Conservation (phyloP, 2,888 invertebrate genomes). For the Ophion ventricosus region DNA sequence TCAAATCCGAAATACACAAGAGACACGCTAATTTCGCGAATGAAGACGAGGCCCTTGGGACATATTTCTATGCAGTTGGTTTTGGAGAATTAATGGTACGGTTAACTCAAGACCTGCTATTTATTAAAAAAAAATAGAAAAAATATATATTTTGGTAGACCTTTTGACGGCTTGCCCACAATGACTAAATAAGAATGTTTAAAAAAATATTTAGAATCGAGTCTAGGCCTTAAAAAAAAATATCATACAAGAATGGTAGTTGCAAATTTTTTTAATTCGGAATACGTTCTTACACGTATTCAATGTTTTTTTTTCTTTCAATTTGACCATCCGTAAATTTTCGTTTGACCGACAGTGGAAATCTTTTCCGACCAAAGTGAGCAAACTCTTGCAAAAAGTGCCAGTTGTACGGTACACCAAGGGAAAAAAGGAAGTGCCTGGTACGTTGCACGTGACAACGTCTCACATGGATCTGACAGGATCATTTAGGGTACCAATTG, state of each 20-base stretch:
- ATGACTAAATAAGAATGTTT: no score
- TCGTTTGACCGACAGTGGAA: slow-evolving; percentile 50
- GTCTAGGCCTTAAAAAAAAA: no score
- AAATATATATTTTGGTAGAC: no score
- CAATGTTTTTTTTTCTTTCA: slow-evolving; percentile 25
- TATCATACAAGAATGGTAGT: no score
- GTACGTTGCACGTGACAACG: slow-evolving; percentile 50
- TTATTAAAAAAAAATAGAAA: no score
- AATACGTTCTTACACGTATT: neutral
- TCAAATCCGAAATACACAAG: slow-evolving; percentile 59
- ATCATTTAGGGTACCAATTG: slow-evolving; percentile 47
- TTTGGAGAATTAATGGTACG: slow-evolving; percentile 62
- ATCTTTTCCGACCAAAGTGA: slow-evolving; percentile 43
- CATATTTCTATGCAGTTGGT: slow-evolving; percentile 57
- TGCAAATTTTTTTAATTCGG: no score
- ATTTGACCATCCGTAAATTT: neutral
- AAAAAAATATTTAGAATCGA: no score
- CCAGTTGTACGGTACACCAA: slow-evolving; percentile 47
- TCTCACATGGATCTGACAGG: slow-evolving; percentile 61
- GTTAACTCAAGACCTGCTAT: neutral
- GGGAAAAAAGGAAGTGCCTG: slow-evolving; percentile 37
- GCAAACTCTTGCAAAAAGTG: slow-evolving; percentile 62
- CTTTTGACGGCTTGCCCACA: no score
- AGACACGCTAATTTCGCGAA: slow-evolving; percentile 39
- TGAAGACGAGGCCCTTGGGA: slow-evolving; percentile 30